Base-by-base conservation (phyloP, 2,797 vertebrate species). In the Eleutherodactylus coqui region DNA sequence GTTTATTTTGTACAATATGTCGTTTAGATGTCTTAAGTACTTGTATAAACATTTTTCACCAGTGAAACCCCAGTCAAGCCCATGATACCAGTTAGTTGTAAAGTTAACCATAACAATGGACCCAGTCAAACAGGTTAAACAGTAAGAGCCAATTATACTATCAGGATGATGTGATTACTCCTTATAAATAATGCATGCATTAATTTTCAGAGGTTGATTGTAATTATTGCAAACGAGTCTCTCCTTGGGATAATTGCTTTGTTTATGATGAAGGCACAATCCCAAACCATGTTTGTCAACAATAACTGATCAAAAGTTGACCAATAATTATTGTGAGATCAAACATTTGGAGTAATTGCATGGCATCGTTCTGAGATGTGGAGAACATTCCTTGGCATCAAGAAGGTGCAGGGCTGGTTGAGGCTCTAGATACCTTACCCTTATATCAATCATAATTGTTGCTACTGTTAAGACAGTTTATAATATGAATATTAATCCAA, bases 171-270 rank as follows among this genome's bases (percentile, higher is more conserved):
- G 34, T 38, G 38, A 43, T 43, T 43, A 13, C 19, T 41, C 36
- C 51, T 6, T 78, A 78, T 78, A 38, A 78, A 51, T 78, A 38
- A 38, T 78, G 34, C 49, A 77, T 77, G 75, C 51, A 78, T 16
- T 58, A 34, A 58, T 58, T 78, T n/a, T 27, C 10, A 58, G 7
- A 78, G 53, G 34, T 27, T n/a, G 34, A 78, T 41, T 41, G 21
- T 43, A 13, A n/a, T 38, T n/a, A 43, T 43, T n/a, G 38, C 38
- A 72, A 78, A 78, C 16, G 11, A 36, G 21, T 78, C 21, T 27
- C 58, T 43, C 24, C 38, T n/a, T n/a, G 5, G 27, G 24, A 43
- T 70, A 72, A 72, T 72, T 43, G 11, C 69, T 72, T 43, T 72
- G 21, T 72, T 72, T 72, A 14, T 6, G 24, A 43, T 38, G 24